Evolutionary conservation across 2,888 invertebrate genomes (phyloP).

Genomic region (Micoletzkya japonica): DNA sequence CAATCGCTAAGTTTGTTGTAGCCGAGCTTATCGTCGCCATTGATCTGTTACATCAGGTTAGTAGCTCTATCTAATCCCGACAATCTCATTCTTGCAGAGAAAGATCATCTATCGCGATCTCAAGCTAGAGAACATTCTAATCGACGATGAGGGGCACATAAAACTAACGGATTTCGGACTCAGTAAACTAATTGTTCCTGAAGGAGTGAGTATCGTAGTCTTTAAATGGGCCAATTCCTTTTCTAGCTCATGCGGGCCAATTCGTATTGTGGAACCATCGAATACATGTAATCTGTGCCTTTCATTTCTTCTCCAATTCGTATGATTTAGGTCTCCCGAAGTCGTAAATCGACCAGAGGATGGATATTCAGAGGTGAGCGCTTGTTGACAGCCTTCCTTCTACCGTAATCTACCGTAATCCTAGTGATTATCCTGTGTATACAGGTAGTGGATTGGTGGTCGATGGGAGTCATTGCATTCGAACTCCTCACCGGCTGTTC

Average conservation of each 20-base stretch:
- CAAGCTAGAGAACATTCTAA: constrained; percentile 91
- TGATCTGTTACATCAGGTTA: constrained; percentile 88
- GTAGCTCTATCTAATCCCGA: background rate
- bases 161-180: constrained; percentile 96
- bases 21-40: constrained; percentile 93
- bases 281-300: constrained; percentile 81
- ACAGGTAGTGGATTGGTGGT: constrained; percentile 95
- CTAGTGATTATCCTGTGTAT: too few species aligned
- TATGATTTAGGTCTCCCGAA: constrained; percentile 80
- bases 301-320: too few species aligned
- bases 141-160: constrained; percentile 91
- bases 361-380: constrained; percentile 40
- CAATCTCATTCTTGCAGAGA: constrained; percentile 73
- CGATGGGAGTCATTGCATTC: constrained; percentile 87
- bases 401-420: too few species aligned
- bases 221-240: background rate
- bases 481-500: constrained; percentile 94
- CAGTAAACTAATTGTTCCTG: constrained; percentile 73
- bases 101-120: constrained; percentile 97
- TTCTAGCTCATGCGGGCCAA: constrained; percentile 73
- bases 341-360: constrained; percentile 51
- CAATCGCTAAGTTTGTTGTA: constrained; percentile 87
- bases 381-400: too few species aligned
- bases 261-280: constrained; percentile 96
- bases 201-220: constrained; percentile 31